Conservation (phyloP, 2,113 vertebrate genomes). For the Alethe diademata region DNA sequence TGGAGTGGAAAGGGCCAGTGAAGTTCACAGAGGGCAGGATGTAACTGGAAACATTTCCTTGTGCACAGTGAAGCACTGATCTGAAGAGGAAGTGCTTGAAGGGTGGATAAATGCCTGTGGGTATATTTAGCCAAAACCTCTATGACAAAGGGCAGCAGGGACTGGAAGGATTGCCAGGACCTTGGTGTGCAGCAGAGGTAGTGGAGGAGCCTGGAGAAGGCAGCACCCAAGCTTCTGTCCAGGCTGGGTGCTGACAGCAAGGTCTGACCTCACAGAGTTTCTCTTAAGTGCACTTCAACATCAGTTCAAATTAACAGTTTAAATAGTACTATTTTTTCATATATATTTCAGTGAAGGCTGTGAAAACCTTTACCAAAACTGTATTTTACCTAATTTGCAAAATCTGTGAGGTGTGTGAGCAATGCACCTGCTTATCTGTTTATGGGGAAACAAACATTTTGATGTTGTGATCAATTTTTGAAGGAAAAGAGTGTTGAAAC, state of each 20-base stretch:
- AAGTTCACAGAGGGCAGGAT: constrained; percentile 25
- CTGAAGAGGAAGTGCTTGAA: constrained; percentile 36
- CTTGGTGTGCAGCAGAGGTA: neutral
- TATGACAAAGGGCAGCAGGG: neutral
- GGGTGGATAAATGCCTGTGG: constrained; percentile 6
- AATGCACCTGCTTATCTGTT: neutral
- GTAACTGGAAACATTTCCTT: constrained; percentile 7
- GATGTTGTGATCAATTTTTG: neutral
- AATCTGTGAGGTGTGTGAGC: neutral
- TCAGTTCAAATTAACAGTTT: neutral
- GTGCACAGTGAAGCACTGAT: neutral
- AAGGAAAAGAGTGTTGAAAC: neutral
- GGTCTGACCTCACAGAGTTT: neutral
- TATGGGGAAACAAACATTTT: neutral
- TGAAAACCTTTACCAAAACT: neutral
- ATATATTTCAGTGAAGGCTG: neutral
- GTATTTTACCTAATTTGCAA: neutral
- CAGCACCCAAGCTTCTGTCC: neutral
- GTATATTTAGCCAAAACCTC: constrained; percentile 49
- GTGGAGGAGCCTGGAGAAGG: neutral
- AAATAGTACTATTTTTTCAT: neutral
- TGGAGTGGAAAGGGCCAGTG: neutral
- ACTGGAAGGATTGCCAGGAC: neutral
- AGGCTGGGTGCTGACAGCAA: neutral
- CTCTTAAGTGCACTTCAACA: neutral